phyloP scores from a whole-genome alignment of 2,113 vertebrate genomes.

The Talpa occidentalis region DNA sequence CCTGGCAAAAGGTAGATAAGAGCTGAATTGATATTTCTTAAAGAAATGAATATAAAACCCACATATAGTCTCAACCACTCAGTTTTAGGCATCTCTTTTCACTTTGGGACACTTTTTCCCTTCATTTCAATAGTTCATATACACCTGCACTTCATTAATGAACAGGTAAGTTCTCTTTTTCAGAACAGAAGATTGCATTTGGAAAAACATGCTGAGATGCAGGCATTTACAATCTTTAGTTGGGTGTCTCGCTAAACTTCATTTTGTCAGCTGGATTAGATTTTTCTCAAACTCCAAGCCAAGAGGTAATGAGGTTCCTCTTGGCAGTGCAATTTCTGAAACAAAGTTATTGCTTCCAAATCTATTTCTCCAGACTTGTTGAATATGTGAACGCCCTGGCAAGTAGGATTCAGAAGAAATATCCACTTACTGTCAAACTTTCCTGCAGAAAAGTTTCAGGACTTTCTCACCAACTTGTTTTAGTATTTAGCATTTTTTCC shows the following conservation, averaged over 20 bases:
- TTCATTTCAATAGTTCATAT: background rate
- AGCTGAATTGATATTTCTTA: background rate
- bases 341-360: conserved; percentile 49
- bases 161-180: conserved; percentile 21
- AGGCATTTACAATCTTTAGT: conserved; percentile 46
- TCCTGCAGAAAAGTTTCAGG: background rate
- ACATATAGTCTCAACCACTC: background rate
- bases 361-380: conserved; percentile 38
- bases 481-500: background rate
- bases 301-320: conserved; percentile 58
- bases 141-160: conserved; percentile 65
- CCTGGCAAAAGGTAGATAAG: background rate
- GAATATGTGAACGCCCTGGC: background rate
- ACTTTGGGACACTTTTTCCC: background rate
- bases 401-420: background rate
- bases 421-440: background rate
- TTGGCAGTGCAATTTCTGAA: conserved; percentile 50
- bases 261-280: conserved; percentile 49
- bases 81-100: background rate
- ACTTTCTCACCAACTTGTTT: background rate
- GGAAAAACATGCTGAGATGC: background rate
- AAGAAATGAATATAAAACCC: background rate
- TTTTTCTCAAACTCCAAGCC: conserved; percentile 37
- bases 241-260: conserved; percentile 33
- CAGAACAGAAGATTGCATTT: background rate